Evolutionary conservation across 2,888 invertebrate genomes (phyloP).

Genomic region (Antheraea assamensis): DNA sequence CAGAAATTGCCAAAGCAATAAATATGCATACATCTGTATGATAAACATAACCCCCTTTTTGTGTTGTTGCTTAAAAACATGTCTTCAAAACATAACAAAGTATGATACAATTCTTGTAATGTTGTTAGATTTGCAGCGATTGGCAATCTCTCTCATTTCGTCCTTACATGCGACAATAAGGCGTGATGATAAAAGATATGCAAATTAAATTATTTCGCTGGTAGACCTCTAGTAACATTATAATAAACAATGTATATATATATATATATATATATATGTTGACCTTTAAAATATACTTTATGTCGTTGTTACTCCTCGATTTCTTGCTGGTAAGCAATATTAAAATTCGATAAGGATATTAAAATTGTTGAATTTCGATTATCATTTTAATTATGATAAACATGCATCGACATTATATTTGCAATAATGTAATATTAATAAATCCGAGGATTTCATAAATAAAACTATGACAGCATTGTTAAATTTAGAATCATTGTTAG

Average conservation of each 20-base stretch:
- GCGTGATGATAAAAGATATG: slow-evolving; percentile 6
- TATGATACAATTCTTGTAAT: not conserved
- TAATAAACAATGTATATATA: too few relatives aligned
- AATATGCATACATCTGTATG: too few relatives aligned
- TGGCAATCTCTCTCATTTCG: not conserved
- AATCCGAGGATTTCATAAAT: slow-evolving; percentile 5
- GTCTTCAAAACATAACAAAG: not conserved
- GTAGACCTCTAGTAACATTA: not conserved
- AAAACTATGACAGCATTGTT: not conserved
- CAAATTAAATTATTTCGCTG: slow-evolving; percentile 10
- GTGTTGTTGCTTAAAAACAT: too few relatives aligned
- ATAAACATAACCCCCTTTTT: too few relatives aligned
- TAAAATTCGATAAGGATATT: not conserved
- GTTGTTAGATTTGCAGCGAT: not conserved
- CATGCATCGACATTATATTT: not conserved
- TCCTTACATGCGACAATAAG: slow-evolving; percentile 10
- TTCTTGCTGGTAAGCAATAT: not conserved
- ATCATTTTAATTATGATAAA: slow-evolving; percentile 2
- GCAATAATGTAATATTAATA: not conserved
- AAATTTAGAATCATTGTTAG: slow-evolving; percentile 1
- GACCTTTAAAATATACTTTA: slow-evolving; percentile 9
- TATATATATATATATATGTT: too few relatives aligned
- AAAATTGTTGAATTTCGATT: not conserved
- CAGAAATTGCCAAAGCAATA: too few relatives aligned
- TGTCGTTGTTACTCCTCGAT: not conserved